Evolutionary conservation across 2,797 vertebrate genomes (phyloP).

Genomic region (Chaenodraco wilsoni): DNA sequence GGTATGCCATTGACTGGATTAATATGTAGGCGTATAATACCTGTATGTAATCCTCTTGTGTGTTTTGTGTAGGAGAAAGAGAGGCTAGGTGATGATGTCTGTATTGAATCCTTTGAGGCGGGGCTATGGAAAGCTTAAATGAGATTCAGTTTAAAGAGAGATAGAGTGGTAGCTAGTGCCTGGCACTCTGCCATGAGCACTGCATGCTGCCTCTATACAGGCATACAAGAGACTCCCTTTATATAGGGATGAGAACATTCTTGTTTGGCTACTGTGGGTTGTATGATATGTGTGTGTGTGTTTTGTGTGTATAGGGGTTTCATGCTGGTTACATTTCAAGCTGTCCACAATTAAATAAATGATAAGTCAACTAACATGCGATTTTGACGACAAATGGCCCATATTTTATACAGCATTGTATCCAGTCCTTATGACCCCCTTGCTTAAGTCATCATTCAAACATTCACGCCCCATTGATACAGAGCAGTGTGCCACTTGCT

Average conservation of each 20-base stretch:
- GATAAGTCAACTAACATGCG: too few species aligned
- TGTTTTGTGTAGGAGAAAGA: slow-evolving; percentile 43
- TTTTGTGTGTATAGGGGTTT: slow-evolving; percentile 21
- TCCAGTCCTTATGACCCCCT: too few species aligned
- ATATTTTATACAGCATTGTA: too few species aligned
- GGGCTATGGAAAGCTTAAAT: slow-evolving; percentile 60
- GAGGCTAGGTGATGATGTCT: slow-evolving; percentile 59
- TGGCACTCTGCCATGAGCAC: slow-evolving; percentile 55
- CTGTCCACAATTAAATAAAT: too few species aligned
- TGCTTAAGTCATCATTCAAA: too few species aligned
- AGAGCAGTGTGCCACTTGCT: too few species aligned
- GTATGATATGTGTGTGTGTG: slow-evolving; percentile 22
- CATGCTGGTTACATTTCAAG: slow-evolving; percentile 20
- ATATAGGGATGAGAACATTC: slow-evolving; percentile 24
- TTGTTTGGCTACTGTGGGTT: slow-evolving; percentile 20
- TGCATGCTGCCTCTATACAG: slow-evolving; percentile 46
- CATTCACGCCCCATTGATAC: too few species aligned
- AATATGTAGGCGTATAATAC: slow-evolving; percentile 54
- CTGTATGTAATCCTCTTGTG: slow-evolving; percentile 38
- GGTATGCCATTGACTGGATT: slow-evolving; percentile 49
- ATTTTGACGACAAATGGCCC: too few species aligned
- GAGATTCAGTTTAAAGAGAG: slow-evolving; percentile 62
- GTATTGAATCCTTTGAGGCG: slow-evolving; percentile 60
- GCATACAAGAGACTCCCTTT: slow-evolving; percentile 30
- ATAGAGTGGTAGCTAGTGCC: slow-evolving; percentile 49